Evolutionary conservation across 2,113 vertebrate species (phyloP).

Genomic region (Seriola dumerili): DNA sequence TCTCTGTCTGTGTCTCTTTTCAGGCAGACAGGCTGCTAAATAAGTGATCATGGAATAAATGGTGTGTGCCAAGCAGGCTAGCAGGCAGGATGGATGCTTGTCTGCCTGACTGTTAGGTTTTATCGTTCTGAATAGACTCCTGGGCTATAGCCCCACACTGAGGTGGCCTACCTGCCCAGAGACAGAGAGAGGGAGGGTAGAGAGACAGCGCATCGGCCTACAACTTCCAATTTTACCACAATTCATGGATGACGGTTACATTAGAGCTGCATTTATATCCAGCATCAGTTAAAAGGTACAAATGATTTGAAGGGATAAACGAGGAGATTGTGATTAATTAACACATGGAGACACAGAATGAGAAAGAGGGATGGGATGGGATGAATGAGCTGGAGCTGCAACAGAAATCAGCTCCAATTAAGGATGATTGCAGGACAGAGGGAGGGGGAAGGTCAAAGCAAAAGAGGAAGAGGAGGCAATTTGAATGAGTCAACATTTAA

Average conservation of each 20-base stretch:
- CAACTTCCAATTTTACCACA: background rate
- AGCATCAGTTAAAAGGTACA: background rate
- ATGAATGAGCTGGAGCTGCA: background rate
- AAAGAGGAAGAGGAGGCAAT: background rate
- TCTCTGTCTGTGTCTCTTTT: background rate
- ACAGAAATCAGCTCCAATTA: background rate
- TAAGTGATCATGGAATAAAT: constrained; percentile 61
- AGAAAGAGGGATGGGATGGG: background rate
- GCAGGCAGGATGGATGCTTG: constrained; percentile 38
- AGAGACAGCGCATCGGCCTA: background rate
- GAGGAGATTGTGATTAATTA: background rate
- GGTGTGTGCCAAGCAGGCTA: constrained; percentile 43
- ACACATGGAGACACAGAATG: background rate
- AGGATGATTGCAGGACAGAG: background rate
- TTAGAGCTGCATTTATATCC: background rate
- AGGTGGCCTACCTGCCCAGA: background rate
- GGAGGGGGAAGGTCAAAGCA: background rate
- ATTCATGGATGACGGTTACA: background rate
- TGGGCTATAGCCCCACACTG: background rate
- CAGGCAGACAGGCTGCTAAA: constrained; percentile 50
- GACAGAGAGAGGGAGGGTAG: background rate
- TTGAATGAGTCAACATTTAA: constrained; percentile 19
- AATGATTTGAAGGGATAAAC: background rate
- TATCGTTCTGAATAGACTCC: background rate
- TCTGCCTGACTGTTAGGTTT: constrained; percentile 16